Evolutionary conservation across 2,888 invertebrate species (phyloP).

Genomic region (Caenorhabditis wallacei): DNA sequence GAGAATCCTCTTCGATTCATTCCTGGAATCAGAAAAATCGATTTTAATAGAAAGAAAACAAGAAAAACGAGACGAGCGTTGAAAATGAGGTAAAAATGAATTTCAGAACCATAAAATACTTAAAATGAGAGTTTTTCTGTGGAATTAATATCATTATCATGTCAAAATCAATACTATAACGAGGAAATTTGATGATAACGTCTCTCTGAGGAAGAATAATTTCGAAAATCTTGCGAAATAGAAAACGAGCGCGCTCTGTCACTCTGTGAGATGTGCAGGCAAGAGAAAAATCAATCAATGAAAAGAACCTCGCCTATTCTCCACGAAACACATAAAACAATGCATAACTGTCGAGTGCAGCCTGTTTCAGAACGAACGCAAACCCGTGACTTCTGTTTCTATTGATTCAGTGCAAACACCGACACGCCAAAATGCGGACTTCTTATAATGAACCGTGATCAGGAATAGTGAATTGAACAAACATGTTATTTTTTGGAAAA

Average conservation of each 20-base stretch:
- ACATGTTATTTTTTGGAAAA: slow-evolving; percentile 23
- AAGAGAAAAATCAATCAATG: no score
- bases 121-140: no score
- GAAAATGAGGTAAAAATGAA: no score
- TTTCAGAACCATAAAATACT: no score
- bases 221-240: slow-evolving; percentile 14
- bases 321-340: no score
- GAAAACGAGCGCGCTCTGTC: no score
- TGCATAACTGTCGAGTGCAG: no score
- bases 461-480: not conserved
- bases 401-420: slow-evolving; percentile 43
- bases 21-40: slow-evolving; percentile 9
- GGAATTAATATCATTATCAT: no score
- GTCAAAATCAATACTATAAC: not conserved
- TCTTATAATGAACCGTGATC: not conserved
- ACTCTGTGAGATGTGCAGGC: no score
- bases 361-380: no score
- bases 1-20: slow-evolving; percentile 54
- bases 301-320: no score
- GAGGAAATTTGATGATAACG: no score
- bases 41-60: not conserved
- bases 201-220: not conserved
- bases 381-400: slow-evolving; percentile 12
- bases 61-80: not conserved
- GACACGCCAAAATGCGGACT: slow-evolving; percentile 15